Evolutionary conservation across 2,797 vertebrate genomes (phyloP).

Genomic region (Potorous gilbertii): DNA sequence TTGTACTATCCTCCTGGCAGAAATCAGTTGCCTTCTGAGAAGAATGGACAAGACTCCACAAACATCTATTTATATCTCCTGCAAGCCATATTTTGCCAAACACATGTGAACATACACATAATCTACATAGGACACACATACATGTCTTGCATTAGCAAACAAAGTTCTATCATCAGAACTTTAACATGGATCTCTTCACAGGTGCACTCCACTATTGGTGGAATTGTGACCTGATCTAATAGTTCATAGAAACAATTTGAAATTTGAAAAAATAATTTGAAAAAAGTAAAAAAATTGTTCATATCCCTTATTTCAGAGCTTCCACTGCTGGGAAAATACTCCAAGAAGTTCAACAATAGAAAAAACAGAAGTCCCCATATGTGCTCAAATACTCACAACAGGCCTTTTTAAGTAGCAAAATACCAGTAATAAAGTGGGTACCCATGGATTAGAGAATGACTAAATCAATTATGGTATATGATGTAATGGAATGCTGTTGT

Average conservation of each 20-base stretch:
- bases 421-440: background rate
- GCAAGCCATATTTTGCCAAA: background rate
- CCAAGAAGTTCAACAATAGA: background rate
- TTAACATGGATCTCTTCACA: background rate
- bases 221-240: background rate
- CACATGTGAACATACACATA: background rate
- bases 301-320: background rate
- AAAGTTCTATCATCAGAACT: background rate
- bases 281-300: background rate
- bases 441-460: background rate
- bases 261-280: background rate
- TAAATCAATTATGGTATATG: background rate
- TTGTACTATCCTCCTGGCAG: background rate
- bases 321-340: background rate
- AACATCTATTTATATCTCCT: background rate
- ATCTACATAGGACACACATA: background rate
- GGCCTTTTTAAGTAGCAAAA: background rate
- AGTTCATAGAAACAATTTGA: background rate
- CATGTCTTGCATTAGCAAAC: background rate
- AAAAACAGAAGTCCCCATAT: background rate
- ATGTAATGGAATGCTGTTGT: background rate
- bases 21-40: background rate
- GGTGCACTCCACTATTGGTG: background rate
- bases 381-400: background rate
- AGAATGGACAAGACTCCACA: background rate